Evolutionary conservation across 2,797 vertebrate species (phyloP).

Genomic region (Bradypodion ventrale): DNA sequence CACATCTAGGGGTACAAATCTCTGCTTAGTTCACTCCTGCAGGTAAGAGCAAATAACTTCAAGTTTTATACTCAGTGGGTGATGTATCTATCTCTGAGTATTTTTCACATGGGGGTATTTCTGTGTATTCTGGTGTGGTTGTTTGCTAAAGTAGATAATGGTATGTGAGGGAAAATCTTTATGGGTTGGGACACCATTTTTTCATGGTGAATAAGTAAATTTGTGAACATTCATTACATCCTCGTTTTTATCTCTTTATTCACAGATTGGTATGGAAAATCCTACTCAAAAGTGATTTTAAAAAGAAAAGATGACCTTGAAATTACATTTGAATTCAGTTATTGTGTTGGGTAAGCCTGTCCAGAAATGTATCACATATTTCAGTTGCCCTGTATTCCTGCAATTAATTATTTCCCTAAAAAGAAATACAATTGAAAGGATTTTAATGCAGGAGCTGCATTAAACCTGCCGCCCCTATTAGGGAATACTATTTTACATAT

Average conservation of each 20-base stretch:
- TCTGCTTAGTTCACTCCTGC: too few species aligned
- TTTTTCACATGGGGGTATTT: too few species aligned
- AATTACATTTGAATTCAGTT: background rate
- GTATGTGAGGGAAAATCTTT: too few species aligned
- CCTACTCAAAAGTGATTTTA: background rate
- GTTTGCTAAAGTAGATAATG: too few species aligned
- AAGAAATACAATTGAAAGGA: background rate
- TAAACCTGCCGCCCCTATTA: background rate
- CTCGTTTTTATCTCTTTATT: background rate
- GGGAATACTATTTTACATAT: background rate
- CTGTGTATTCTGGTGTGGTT: too few species aligned
- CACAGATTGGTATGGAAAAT: background rate
- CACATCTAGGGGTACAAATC: too few species aligned
- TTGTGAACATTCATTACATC: too few species aligned
- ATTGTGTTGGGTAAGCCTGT: background rate
- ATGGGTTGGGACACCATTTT: too few species aligned
- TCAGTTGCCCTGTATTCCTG: background rate
- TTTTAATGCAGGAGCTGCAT: background rate
- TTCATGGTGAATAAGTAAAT: too few species aligned
- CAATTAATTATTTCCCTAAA: background rate
- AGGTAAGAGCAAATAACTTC: too few species aligned
- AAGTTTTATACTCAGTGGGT: too few species aligned
- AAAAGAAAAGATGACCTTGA: background rate
- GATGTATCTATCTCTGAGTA: too few species aligned
- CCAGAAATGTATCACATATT: background rate